Conservation (phyloP, 2,797 vertebrate genomes). For the Betta splendens region DNA sequence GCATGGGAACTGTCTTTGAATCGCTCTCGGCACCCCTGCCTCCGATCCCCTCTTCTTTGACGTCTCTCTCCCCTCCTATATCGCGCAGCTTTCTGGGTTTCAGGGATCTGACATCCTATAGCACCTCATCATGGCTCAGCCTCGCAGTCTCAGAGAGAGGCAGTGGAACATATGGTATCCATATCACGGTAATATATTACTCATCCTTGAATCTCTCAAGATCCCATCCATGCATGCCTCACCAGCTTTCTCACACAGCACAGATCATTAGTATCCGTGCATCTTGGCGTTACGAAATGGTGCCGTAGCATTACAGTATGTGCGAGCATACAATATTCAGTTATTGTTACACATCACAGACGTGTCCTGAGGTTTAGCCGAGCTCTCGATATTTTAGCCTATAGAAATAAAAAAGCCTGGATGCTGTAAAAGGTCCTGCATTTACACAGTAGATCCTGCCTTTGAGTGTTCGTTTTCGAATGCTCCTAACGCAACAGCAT, state of each 20-base stretch:
- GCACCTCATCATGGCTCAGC: constrained; percentile 71
- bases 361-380: constrained; percentile 36
- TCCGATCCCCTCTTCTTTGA: constrained; percentile 38
- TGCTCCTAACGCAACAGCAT: constrained; percentile 23
- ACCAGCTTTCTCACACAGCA: constrained; percentile 64
- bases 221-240: constrained; percentile 48
- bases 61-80: constrained; percentile 42
- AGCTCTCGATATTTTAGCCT: constrained; percentile 37
- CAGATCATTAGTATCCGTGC: constrained; percentile 56
- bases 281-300: constrained; percentile 44
- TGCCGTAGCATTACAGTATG: constrained; percentile 49
- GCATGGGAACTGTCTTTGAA: constrained; percentile 76
- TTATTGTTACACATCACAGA: constrained; percentile 41
- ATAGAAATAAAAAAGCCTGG: constrained; percentile 28
- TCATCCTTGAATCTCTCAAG: constrained; percentile 59
- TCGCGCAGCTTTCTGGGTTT: constrained; percentile 56
- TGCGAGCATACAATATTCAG: constrained; percentile 57
- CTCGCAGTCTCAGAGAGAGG: constrained; percentile 36
- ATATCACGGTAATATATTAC: constrained; percentile 66
- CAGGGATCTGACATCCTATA: constrained; percentile 56
- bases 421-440: constrained; percentile 29
- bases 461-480: constrained; percentile 17
- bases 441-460: constrained; percentile 44
- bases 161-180: constrained; percentile 70
- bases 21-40: constrained; percentile 61